These are phyloP conservation scores for Trogon melanurus DNA, from an alignment of 2,113 vertebrate species.

Conservation along the genomic window DNA sequence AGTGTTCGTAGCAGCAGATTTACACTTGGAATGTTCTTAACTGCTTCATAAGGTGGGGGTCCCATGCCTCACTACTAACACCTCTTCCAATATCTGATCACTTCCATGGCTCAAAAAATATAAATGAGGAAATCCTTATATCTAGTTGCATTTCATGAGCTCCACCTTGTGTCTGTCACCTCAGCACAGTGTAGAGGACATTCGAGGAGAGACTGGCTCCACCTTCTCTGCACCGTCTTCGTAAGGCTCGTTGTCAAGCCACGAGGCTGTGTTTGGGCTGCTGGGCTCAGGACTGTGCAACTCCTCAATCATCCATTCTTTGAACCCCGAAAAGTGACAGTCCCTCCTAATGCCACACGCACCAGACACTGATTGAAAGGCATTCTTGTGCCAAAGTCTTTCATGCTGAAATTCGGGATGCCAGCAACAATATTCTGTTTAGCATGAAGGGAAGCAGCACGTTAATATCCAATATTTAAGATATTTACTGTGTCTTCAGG, in stretches of 20 bases:
- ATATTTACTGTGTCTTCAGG: neutral
- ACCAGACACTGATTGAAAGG: neutral
- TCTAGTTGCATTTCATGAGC: neutral
- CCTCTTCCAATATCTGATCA: neutral
- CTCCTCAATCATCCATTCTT: neutral
- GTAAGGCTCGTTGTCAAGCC: neutral
- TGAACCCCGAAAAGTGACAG: neutral
- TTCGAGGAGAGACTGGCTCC: neutral
- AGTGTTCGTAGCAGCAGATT: neutral
- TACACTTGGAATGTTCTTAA: neutral
- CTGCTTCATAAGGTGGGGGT: accelerated
- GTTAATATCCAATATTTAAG: neutral
- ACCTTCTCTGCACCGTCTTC: neutral
- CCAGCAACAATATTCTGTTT: neutral
- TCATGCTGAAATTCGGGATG: neutral
- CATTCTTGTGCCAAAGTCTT: neutral
- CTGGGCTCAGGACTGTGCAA: neutral
- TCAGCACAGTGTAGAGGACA: neutral
- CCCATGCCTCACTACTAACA: neutral
- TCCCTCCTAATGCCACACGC: neutral
- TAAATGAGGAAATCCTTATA: neutral
- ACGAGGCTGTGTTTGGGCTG: neutral
- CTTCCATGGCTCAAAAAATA: accelerated
- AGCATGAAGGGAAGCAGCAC: neutral
- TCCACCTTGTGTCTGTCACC: neutral